Evolutionary conservation across 2,888 invertebrate species (phyloP), one percentile per base, ranked within the genome.

Genomic region (Podotricha telesiphe): DNA sequence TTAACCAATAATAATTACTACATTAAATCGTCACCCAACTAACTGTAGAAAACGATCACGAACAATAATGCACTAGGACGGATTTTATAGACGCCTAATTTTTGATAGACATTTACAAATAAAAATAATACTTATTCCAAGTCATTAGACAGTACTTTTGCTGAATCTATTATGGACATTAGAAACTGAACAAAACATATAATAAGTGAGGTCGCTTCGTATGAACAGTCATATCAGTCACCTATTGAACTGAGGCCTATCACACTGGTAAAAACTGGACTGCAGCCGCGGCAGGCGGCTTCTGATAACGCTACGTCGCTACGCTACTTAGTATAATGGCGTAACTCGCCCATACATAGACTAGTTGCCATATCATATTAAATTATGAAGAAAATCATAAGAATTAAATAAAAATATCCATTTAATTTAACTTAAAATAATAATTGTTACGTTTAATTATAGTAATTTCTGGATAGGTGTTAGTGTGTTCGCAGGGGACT

Each of bases 171-270:
- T 63, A 66, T 20, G 45, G 22, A 22, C 58, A 59, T 63, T 45
- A 48, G 55, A 69, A 59, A 61, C 59, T 77, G 79, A 83, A 79
- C 81, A 79, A 80, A 80, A 82, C 84, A 88, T 87, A 88, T 55
- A 17, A 55, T 85, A 87, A 90, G 89, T 85, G 85, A 88, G 92
- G 92, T 93, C 92, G 88, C 80, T 84, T 82, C 82, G 78, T 82
- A 85, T 86, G 83, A 86, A 87, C 86, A 83, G 77, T 78, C 80
- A 78, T 92, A 93, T 93, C 92, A 87, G 86, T 89, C 93, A 94
- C 94, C 94, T 94, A 89, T 92, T 94, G 94, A 94, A 93, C 94
- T 91, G 86, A 88, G 91, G 93, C 90, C 93, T 89, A 86, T 84
- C 83, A 74, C 83, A 88, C 94, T 82, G 90, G 94, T 93, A 91